Percentiles rank a stretch among this genome's conserved stretches.
These are phyloP conservation scores for Periphyllus acericola DNA, from an alignment of 2,888 invertebrate species.

Conservation along the genomic window DNA sequence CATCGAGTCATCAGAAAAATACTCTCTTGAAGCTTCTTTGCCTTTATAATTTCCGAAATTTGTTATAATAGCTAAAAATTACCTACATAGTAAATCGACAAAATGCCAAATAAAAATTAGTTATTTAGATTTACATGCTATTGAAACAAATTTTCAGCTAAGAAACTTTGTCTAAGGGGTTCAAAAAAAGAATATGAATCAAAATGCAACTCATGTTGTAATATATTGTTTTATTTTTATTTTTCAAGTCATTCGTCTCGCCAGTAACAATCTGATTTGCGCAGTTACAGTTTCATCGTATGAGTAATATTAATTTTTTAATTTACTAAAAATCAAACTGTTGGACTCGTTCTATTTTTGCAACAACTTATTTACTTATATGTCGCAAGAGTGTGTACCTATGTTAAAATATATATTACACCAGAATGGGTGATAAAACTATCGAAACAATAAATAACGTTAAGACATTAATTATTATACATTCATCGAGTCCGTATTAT, in stretches of 20 bases:
- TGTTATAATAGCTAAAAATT: no score
- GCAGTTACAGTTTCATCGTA: background rate
- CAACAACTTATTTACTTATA: conserved; percentile 15
- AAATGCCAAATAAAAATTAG: no score
- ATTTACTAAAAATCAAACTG: background rate
- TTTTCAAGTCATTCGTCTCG: background rate
- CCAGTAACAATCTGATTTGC: background rate
- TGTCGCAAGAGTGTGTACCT: background rate
- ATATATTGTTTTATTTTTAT: background rate
- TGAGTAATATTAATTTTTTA: background rate
- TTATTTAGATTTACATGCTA: no score
- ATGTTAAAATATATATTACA: background rate
- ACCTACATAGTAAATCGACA: no score
- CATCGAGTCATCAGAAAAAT: no score
- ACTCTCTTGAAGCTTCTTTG: no score
- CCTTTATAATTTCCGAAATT: no score
- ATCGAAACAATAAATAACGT: background rate
- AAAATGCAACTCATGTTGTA: no score
- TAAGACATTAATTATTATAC: background rate
- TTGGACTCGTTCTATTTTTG: background rate
- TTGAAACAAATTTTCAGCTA: no score
- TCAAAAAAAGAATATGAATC: no score
- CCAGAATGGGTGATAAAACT: background rate
- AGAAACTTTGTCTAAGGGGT: no score
- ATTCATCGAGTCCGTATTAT: background rate